Conservation (phyloP, 2,888 invertebrate species). For the Ecliptopera silaceata region DNA sequence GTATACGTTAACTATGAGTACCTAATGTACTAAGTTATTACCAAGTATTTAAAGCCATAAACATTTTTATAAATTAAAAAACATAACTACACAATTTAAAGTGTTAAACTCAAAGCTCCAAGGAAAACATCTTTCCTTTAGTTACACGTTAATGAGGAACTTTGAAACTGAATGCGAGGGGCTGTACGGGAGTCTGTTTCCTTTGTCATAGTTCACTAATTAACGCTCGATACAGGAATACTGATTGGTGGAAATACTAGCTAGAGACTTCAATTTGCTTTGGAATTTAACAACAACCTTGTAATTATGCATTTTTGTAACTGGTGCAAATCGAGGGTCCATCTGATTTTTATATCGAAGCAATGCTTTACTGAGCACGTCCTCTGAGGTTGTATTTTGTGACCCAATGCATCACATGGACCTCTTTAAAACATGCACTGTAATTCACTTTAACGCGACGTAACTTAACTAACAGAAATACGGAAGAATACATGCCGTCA, state of each 20-base stretch:
- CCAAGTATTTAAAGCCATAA: no score
- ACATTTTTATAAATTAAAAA: background rate
- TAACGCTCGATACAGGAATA: constrained; percentile 43
- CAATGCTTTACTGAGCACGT: no score
- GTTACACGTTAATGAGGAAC: constrained; percentile 64
- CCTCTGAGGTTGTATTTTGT: no score
- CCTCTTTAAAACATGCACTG: no score
- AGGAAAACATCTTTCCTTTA: constrained; percentile 48
- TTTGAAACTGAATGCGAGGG: constrained; percentile 48
- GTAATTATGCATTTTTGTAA: background rate
- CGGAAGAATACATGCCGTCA: no score
- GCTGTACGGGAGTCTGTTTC: constrained; percentile 49
- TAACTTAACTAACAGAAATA: no score
- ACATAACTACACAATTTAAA: background rate
- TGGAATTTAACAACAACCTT: background rate
- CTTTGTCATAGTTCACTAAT: constrained; percentile 68
- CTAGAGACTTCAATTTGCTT: background rate
- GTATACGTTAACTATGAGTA: no score
- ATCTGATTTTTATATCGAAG: no score
- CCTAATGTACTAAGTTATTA: no score
- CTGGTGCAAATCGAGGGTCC: no score
- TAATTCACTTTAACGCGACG: no score
- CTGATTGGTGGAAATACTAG: constrained; percentile 20
- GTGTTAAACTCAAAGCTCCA: constrained; percentile 30
- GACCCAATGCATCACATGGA: no score